Evolutionary conservation across 1,140 invertebrate species (phyloP).

Genomic region (Amyelois transitella): DNA sequence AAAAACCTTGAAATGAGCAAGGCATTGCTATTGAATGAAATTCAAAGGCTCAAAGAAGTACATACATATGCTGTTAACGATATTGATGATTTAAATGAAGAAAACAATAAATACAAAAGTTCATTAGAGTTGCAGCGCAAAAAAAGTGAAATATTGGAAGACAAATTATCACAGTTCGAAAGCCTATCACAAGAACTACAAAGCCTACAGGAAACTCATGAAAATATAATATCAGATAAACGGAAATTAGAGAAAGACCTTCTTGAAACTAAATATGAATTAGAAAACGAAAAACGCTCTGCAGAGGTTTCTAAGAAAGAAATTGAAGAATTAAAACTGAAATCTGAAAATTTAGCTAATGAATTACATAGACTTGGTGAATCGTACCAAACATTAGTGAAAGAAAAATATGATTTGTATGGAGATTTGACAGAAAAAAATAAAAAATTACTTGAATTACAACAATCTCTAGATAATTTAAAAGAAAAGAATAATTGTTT

Average conservation of each 20-base stretch:
- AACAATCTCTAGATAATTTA: not conserved
- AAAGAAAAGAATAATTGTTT: not conserved
- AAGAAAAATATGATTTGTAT: slow-evolving; percentile 25
- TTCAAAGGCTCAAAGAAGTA: slow-evolving; percentile 33
- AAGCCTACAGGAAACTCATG: slow-evolving; percentile 29
- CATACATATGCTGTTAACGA: slow-evolving; percentile 23
- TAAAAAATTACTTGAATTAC: not conserved
- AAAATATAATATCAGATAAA: slow-evolving; percentile 39
- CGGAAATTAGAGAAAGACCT: slow-evolving; percentile 34
- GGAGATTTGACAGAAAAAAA: slow-evolving; percentile 26
- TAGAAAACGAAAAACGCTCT: slow-evolving; percentile 31
- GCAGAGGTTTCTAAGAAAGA: slow-evolving; percentile 39
- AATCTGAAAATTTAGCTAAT: slow-evolving; percentile 31
- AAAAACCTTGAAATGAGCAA: slow-evolving; percentile 24
- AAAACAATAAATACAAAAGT: slow-evolving; percentile 38
- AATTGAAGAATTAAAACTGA: slow-evolving; percentile 32
- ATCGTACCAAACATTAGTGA: slow-evolving; percentile 20
- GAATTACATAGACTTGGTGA: slow-evolving; percentile 23
- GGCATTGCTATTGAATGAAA: slow-evolving; percentile 37
- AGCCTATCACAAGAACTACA: slow-evolving; percentile 30
- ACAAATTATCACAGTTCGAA: slow-evolving; percentile 30
- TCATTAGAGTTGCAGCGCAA: slow-evolving; percentile 39
- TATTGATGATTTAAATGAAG: slow-evolving; percentile 36
- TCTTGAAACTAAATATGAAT: slow-evolving; percentile 25
- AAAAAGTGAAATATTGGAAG: slow-evolving; percentile 37